Evolutionary conservation across 2,888 invertebrate species (phyloP).

Genomic region (Eutolmus rufibarbis): DNA sequence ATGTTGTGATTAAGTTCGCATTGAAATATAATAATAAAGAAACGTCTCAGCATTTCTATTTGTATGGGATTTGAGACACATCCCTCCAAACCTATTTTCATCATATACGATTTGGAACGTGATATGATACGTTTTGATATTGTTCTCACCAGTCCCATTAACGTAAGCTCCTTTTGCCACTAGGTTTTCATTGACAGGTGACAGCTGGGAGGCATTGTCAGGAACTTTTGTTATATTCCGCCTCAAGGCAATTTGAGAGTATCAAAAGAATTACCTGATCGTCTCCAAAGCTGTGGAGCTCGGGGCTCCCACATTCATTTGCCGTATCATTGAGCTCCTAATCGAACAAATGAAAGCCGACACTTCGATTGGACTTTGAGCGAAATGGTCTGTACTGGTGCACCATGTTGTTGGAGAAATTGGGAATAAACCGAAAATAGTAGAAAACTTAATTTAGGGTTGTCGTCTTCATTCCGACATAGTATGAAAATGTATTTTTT

Average conservation of each 20-base stretch:
- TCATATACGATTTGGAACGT: background rate
- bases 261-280: slow-evolving; percentile 67
- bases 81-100: background rate
- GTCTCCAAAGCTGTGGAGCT: slow-evolving; percentile 77
- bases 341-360: slow-evolving; percentile 81
- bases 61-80: background rate
- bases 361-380: slow-evolving; percentile 64
- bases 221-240: background rate
- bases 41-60: background rate
- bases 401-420: background rate
- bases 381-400: background rate
- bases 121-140: slow-evolving; percentile 66
- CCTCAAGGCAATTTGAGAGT: slow-evolving; percentile 2
- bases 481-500: background rate
- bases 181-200: background rate
- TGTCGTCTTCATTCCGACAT: background rate
- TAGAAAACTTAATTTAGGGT: slow-evolving; percentile 49
- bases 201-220: background rate
- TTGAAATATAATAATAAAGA: background rate
- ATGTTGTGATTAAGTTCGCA: background rate
- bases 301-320: slow-evolving; percentile 76
- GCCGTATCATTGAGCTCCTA: slow-evolving; percentile 86
- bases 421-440: background rate
- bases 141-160: slow-evolving; percentile 84
- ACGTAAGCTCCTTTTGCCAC: slow-evolving; percentile 60